These are phyloP conservation scores for Ceuthmochares aereus DNA, from an alignment of 2,113 vertebrate species.

Conservation along the genomic window DNA sequence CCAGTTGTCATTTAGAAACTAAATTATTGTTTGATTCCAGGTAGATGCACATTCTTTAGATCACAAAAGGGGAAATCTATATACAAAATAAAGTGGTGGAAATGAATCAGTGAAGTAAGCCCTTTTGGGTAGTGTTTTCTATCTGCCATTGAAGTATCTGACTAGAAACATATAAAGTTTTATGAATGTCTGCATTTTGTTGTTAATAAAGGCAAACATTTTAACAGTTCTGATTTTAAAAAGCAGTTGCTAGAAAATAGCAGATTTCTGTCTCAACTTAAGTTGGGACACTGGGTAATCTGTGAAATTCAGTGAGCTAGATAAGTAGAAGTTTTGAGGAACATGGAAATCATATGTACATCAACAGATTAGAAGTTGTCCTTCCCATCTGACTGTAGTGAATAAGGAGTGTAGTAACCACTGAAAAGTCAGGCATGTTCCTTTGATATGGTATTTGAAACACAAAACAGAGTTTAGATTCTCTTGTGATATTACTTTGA, in stretches of 20 bases:
- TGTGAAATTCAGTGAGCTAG: not conserved
- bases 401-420: not conserved
- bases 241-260: not conserved
- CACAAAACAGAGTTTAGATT: not conserved
- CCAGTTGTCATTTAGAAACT: not conserved
- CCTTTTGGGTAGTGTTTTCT: not conserved
- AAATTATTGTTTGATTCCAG: not conserved
- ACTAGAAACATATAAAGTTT: not conserved
- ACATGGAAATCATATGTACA: not conserved
- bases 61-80: not conserved
- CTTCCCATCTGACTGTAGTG: not conserved
- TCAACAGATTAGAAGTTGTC: not conserved
- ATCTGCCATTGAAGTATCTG: not conserved
- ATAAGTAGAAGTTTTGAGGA: not conserved
- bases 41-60: not conserved
- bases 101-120: not conserved
- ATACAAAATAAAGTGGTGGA: not conserved
- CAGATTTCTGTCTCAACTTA: not conserved
- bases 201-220: not conserved
- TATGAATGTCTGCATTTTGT: not conserved
- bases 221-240: not conserved
- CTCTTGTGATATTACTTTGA: not conserved
- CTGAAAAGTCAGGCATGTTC: not conserved
- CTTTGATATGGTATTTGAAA: not conserved
- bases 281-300: not conserved